Percentiles rank a stretch among this genome's conserved stretches.
Evolutionary conservation across 2,113 vertebrate genomes (phyloP).

Genomic region (Chrysochloris asiatica): DNA sequence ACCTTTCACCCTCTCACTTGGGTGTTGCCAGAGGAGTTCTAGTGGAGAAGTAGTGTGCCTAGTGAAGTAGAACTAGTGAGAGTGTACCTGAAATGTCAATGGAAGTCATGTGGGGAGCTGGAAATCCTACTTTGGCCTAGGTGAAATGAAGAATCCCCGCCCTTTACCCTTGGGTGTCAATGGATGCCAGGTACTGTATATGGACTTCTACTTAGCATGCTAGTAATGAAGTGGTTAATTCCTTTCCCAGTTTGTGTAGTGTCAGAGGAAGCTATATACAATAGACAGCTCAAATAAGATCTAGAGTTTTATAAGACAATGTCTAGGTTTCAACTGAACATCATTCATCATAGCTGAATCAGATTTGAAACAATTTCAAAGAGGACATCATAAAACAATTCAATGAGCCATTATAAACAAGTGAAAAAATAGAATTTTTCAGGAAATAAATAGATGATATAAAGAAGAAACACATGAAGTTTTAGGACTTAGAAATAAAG

Average conservation of each 20-base stretch:
- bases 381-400: not conserved
- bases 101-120: not conserved
- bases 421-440: too few relatives aligned
- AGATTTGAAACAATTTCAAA: not conserved
- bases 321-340: not conserved
- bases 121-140: not conserved
- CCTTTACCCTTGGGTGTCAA: too few relatives aligned
- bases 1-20: too few relatives aligned
- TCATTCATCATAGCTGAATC: not conserved
- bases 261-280: not conserved
- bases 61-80: not conserved
- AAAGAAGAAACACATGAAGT: not conserved
- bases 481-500: not conserved
- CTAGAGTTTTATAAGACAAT: too few relatives aligned
- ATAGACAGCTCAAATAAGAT: not conserved
- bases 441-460: not conserved
- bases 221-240: not conserved
- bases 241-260: not conserved
- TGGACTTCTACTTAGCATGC: not conserved
- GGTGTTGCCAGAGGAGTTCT: too few relatives aligned
- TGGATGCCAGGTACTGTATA: not conserved
- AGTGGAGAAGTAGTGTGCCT: too few relatives aligned
- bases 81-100: not conserved
- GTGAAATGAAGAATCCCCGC: not conserved
- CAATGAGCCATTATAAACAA: too few relatives aligned